Evolutionary conservation across 2,113 vertebrate genomes (phyloP).

Genomic region (Callospermophilus lateralis): DNA sequence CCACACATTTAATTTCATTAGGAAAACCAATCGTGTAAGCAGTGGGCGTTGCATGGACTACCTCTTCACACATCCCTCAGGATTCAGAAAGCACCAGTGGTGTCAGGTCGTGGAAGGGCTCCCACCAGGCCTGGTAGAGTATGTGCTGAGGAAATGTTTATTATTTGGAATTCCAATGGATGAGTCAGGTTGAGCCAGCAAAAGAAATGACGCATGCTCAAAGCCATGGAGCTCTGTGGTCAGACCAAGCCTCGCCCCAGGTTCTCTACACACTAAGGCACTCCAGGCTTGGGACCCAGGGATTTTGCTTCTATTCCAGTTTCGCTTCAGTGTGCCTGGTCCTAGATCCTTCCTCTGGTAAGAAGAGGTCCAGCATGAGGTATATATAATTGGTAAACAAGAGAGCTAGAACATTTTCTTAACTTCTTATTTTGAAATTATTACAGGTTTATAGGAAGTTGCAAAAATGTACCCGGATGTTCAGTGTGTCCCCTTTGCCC

Average conservation of each 20-base stretch:
- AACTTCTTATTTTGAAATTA: constrained; percentile 64
- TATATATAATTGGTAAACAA: neutral
- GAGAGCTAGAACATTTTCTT: neutral
- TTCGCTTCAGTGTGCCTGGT: neutral
- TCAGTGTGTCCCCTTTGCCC: neutral
- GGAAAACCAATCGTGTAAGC: neutral
- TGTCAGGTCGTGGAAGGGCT: neutral
- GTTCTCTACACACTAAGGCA: neutral
- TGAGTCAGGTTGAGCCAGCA: neutral
- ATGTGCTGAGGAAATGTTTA: neutral
- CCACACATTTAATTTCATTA: neutral
- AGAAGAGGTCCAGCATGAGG: neutral
- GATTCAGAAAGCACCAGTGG: neutral
- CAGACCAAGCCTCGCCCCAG: no score
- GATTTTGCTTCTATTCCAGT: constrained; percentile 10
- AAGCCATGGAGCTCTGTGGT: no score
- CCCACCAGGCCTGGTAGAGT: neutral
- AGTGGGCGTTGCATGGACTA: no score
- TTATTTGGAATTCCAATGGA: neutral
- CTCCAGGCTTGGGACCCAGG: neutral
- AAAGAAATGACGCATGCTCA: neutral
- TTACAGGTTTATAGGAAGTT: constrained; percentile 53
- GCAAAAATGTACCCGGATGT: neutral
- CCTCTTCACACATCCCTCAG: neutral
- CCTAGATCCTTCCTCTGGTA: neutral